Conservation (phyloP, 2,113 vertebrate species). For the Platycercus adscitus region DNA sequence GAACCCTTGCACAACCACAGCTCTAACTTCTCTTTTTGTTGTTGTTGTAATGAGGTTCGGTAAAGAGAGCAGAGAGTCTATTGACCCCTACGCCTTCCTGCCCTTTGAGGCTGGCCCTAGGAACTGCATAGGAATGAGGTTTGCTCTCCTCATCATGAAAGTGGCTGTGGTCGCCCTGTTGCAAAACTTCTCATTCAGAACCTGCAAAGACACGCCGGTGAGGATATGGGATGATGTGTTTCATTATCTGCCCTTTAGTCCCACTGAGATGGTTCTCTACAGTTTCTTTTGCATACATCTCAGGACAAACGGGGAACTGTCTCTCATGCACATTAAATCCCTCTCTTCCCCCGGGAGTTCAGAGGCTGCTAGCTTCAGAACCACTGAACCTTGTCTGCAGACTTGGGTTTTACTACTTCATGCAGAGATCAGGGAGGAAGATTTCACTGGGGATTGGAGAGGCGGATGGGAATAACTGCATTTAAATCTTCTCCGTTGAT, state of each 20-base stretch:
- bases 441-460: neutral
- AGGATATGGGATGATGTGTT: neutral
- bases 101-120: constrained; percentile 83
- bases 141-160: constrained; percentile 79
- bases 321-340: neutral
- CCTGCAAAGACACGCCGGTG: constrained; percentile 83
- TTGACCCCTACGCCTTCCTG: constrained; percentile 78
- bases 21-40: neutral
- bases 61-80: constrained; percentile 72
- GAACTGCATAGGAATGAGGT: constrained; percentile 85
- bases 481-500: neutral
- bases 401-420: neutral
- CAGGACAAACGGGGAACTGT: neutral
- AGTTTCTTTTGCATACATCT: neutral
- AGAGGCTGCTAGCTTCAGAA: neutral
- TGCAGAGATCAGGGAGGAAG: neutral
- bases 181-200: constrained; percentile 78
- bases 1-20: neutral
- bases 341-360: neutral
- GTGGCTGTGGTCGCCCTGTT: constrained; percentile 72
- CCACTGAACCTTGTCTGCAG: neutral
- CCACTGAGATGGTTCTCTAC: neutral
- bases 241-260: neutral
- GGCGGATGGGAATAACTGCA: neutral
- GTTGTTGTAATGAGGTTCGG: constrained; percentile 72